phyloP scores from a whole-genome alignment of 2,113 vertebrate genomes.

The Sialia sialis region DNA sequence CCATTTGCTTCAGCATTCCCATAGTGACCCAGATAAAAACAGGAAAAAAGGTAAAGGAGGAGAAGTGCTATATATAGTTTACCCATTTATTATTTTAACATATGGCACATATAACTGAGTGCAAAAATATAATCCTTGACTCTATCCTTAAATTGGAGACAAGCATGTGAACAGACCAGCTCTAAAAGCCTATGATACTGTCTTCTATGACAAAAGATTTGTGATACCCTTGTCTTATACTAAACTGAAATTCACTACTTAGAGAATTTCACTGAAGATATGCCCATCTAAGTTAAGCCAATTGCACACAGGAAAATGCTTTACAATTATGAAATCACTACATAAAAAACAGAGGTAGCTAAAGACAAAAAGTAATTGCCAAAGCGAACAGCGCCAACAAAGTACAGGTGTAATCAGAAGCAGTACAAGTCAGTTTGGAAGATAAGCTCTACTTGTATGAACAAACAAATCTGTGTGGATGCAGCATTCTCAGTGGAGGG shows the following conservation, averaged over 20 bases:
- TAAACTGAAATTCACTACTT: background rate
- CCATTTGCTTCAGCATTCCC: background rate
- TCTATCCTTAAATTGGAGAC: background rate
- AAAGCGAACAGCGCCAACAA: background rate
- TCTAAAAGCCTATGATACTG: background rate
- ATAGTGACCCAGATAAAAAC: background rate
- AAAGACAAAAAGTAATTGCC: background rate
- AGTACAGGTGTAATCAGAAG: background rate
- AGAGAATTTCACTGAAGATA: background rate
- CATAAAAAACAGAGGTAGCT: background rate
- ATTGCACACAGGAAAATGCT: background rate
- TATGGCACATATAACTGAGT: background rate
- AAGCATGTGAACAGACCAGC: background rate
- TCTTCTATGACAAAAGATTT: background rate
- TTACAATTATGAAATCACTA: background rate
- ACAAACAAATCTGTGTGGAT: background rate
- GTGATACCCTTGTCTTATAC: background rate
- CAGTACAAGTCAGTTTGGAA: background rate
- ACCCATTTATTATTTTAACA: constrained; percentile 28
- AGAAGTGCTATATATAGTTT: constrained; percentile 12
- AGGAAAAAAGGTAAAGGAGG: background rate
- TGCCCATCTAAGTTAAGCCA: background rate
- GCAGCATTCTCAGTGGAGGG: background rate
- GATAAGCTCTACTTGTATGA: background rate
- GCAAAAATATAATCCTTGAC: background rate